Evolutionary conservation across 2,888 invertebrate species (phyloP).

Genomic region (Tipula vernalis): DNA sequence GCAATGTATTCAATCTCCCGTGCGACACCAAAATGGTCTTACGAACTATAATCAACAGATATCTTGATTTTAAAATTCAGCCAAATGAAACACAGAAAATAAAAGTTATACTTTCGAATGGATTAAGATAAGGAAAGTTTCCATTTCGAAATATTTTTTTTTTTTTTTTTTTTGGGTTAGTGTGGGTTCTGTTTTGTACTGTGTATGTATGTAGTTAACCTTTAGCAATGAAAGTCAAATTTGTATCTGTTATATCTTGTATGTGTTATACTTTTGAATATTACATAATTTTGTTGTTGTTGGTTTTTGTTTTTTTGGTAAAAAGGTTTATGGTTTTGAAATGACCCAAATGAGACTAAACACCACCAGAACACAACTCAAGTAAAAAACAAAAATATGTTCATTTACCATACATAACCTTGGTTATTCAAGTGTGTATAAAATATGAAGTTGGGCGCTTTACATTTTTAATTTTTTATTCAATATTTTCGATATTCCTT

Average conservation of each 20-base stretch:
- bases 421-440: background rate
- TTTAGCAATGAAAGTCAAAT: background rate
- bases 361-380: background rate
- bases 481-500: background rate
- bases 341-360: background rate
- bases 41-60: background rate
- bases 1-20: background rate
- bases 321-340: background rate
- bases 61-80: background rate
- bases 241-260: background rate
- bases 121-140: background rate
- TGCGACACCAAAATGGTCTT: background rate
- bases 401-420: background rate
- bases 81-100: background rate
- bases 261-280: background rate
- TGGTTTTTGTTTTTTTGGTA: background rate
- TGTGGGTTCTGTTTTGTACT: background rate
- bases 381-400: background rate
- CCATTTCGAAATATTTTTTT: background rate
- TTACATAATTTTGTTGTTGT: background rate
- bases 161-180: no score
- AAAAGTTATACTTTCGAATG: background rate
- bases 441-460: background rate
- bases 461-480: background rate
- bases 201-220: background rate